phyloP scores from a whole-genome alignment of 2,888 invertebrate species.

The Norana najaformis region DNA sequence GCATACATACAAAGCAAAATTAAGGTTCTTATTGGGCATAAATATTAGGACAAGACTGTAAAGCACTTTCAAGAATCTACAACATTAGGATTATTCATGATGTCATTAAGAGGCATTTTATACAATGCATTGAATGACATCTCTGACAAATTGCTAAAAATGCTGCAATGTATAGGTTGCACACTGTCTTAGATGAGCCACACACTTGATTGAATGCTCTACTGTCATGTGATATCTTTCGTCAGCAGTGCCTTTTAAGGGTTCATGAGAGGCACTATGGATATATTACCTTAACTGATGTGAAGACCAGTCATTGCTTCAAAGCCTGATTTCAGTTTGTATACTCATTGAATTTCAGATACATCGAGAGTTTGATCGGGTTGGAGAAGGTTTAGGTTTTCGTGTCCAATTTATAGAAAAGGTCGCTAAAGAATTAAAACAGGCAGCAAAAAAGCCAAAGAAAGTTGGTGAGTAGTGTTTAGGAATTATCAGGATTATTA shows the following conservation, averaged over 20 bases:
- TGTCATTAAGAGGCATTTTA: background rate
- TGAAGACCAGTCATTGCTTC: background rate
- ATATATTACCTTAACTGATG: background rate
- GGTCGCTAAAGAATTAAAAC: constrained; percentile 68
- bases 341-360: constrained; percentile 47
- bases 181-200: background rate
- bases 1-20: no score
- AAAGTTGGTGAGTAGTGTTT: constrained; percentile 28
- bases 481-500: background rate
- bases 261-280: background rate
- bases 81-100: background rate
- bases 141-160: background rate
- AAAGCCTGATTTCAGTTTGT: background rate
- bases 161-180: background rate
- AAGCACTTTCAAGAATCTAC: background rate
- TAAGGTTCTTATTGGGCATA: background rate
- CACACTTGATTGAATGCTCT: no score
- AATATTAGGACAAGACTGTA: background rate
- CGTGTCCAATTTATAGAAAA: constrained; percentile 79
- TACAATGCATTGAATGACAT: background rate
- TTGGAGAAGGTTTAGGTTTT: constrained; percentile 76
- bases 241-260: background rate
- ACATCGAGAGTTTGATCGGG: constrained; percentile 73
- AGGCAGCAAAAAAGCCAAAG: constrained; percentile 15
- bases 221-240: background rate